Percentiles rank a stretch among this genome's conserved stretches.
These are phyloP conservation scores for Neomonachus schauinslandi DNA, from an alignment of 2,113 vertebrate genomes.

Conservation along the genomic window DNA sequence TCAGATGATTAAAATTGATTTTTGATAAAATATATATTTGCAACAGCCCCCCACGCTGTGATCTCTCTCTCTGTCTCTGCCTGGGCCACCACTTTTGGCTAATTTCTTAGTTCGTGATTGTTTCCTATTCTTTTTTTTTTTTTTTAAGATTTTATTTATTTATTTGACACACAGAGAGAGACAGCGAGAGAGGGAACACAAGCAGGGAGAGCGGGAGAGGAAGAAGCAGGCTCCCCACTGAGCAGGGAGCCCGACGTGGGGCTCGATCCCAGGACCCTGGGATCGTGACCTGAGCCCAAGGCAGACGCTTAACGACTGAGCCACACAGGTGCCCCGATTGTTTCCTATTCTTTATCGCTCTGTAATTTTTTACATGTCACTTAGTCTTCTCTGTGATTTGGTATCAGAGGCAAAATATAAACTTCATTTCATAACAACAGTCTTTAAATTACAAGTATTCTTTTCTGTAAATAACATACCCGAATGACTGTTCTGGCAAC, in stretches of 20 bases:
- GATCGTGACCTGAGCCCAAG: too few species aligned
- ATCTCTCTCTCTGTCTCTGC: neutral
- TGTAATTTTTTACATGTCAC: neutral
- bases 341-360: neutral
- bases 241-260: too few species aligned
- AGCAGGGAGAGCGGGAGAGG: too few species aligned
- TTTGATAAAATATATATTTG: constrained; percentile 29
- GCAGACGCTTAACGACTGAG: too few species aligned
- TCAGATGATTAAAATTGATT: neutral
- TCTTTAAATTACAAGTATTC: neutral
- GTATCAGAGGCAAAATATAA: constrained; percentile 2
- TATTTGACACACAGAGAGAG: too few species aligned
- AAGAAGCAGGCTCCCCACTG: too few species aligned
- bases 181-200: too few species aligned
- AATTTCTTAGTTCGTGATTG: neutral
- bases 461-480: neutral
- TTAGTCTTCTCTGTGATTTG: neutral
- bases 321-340: too few species aligned
- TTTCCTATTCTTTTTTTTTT: neutral
- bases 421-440: neutral
- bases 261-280: too few species aligned
- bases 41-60: neutral
- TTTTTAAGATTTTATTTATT: too few species aligned
- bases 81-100: neutral
- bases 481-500: neutral